A percentile compares a stretch with the other conserved stretches of the same genome.
Conservation (phyloP, 2,113 vertebrate species). For the Nothocercus nigrocapillus region DNA sequence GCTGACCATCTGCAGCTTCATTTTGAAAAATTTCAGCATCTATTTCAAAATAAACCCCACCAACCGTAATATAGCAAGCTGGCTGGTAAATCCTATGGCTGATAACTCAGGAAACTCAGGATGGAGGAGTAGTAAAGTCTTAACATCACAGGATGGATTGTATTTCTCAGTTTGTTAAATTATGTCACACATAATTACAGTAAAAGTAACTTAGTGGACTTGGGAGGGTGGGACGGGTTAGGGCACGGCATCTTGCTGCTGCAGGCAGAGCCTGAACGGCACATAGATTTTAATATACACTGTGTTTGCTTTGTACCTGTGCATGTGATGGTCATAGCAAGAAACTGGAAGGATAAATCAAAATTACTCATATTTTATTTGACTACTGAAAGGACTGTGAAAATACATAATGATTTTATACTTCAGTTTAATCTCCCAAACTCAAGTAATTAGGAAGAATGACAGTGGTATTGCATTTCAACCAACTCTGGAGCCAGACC, state of each 20-base stretch:
- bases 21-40: constrained; percentile 54
- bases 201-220: constrained; percentile 58
- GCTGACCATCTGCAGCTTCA: constrained; percentile 44
- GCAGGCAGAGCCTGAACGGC: constrained; percentile 67
- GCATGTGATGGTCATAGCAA: constrained; percentile 53
- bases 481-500: background rate
- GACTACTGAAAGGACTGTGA: constrained; percentile 50
- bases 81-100: background rate
- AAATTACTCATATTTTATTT: constrained; percentile 53
- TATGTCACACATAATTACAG: constrained; percentile 76
- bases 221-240: constrained; percentile 29
- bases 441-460: background rate
- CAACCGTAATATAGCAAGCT: background rate
- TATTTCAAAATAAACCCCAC: constrained; percentile 22
- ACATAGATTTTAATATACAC: constrained; percentile 57
- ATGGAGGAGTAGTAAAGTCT: constrained; percentile 53
- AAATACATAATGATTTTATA: background rate
- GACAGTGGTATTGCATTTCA: background rate
- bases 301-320: constrained; percentile 56
- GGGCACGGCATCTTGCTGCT: constrained; percentile 72
- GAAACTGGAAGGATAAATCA: constrained; percentile 40
- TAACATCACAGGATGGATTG: constrained; percentile 61
- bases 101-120: constrained; percentile 26
- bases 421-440: constrained; percentile 8
- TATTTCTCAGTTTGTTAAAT: constrained; percentile 76